Evolutionary conservation across 2,797 vertebrate genomes (phyloP), one percentile per base, ranked within the genome.

Genomic region (Sphaeramia orbicularis): DNA sequence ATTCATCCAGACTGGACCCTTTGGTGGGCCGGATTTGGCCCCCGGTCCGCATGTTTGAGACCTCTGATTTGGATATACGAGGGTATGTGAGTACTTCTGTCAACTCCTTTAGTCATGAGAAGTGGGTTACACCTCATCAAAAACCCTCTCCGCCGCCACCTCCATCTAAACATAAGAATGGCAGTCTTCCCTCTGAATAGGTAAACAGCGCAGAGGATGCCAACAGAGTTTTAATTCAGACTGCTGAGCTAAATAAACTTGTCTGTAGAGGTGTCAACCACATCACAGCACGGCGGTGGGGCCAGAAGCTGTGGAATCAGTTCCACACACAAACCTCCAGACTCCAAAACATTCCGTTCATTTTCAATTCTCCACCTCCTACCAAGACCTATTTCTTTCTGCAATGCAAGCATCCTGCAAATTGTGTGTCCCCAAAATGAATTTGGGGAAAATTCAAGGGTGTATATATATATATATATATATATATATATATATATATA

Each of bases 371-470:
- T 61, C 65, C 35, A 53, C 73, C 47, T 11, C 51, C 57, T 14
- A 66, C 78, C 57, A 69, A 73, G 49, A 86, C 48, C 56, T 14
- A 55, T 85, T 83, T 70, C 74, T 86, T 92, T 89, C 69, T 89
- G 88, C 84, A 78, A 65, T 1, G 70, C 86, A 81, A 78, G 86
- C 84, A 78, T 75, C 67, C 73, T 65, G 72, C 63, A 89, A 83
- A 88, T 84, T 87, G 74, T 72, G 69, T 68, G 52, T 48, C 32
- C 55, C 41, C 10, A 72, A 85, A 90, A 81, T 78, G 61, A 89
- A 86, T 90, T 81, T 81, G 59, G 76, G 47, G 69, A 53, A 85
- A 68, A 73, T 89, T 78, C 80, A 87, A 79, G 50, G 68, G 48
- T 66, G 70, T 41, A 44, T 66, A 70, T 36, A 42, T 70, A 75